A percentile compares a stretch with the other conserved stretches of the same genome.
Evolutionary conservation across 2,113 vertebrate species (phyloP).

Genomic region (Hippocampus barbouri): DNA sequence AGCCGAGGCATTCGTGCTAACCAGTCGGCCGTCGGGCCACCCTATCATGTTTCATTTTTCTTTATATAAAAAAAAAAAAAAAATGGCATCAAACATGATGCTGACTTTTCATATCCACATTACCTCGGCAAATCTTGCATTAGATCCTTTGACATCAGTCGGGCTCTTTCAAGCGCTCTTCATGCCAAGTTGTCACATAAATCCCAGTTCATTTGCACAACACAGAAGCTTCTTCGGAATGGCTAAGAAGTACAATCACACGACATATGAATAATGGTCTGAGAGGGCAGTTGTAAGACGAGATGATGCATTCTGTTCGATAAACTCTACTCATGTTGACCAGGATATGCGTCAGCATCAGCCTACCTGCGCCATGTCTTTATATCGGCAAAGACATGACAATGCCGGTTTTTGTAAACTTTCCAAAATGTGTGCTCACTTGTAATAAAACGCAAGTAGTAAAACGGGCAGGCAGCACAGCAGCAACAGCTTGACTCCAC

Average conservation of each 20-base stretch:
- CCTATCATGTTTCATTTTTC: too few relatives aligned
- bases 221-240: too few relatives aligned
- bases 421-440: neutral
- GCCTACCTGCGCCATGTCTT: neutral
- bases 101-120: neutral
- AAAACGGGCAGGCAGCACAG: constrained; percentile 5
- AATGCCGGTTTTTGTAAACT: neutral
- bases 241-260: neutral
- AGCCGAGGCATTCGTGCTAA: too few relatives aligned
- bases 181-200: neutral
- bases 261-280: neutral
- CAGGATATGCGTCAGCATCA: neutral
- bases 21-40: too few relatives aligned
- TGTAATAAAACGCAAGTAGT: constrained; percentile 1
- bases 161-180: neutral
- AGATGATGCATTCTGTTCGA: neutral
- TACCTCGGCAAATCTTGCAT: neutral
- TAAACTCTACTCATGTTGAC: neutral
- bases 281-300: neutral
- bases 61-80: neutral
- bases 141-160: neutral
- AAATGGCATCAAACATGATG: neutral
- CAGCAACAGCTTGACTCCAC: constrained; percentile 36
- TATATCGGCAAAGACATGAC: neutral
- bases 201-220: neutral